Evolutionary conservation across 2,113 vertebrate species (phyloP), one percentile per base, ranked within the genome.

Genomic region (Brevimyrus niger): DNA sequence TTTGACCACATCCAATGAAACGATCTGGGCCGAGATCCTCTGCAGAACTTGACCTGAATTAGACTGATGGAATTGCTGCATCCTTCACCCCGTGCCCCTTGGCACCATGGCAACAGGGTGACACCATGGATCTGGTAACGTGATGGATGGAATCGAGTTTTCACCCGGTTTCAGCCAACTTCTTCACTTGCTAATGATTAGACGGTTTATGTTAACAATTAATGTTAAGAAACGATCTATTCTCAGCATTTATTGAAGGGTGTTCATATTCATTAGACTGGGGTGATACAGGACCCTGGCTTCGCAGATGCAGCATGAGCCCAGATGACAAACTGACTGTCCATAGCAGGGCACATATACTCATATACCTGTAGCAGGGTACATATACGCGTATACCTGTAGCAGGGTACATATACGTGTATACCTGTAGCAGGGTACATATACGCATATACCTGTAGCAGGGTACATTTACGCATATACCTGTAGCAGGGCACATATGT

Each of bases 71-170:
- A 89, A 31, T 82, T 42, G 55, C 65, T 53, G 86, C 55, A 50
- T 92, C 87, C 10, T 7, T 89, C 50, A 65, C n/a, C 48, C 85
- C 83, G 87, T 88, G 87, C 89, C 82, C 82, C 84, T 86, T 55
- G 87, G 88, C 87, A 61, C 87, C 38, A 87, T 87, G 53, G 53
- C 38, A 44, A 87, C 86, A 23, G 21, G 38, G 86, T 46, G 23
- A 55, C 55, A 55, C 85, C 50, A 53, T 44, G 38, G 38, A 55
- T 61, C 86, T 35, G 21, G 86, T 61, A 58, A 27, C 47, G 42
- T 58, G 55, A 46, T 44, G 51, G 11, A 21, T 2, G 42, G 31
- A 51, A 58, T 53, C n/a, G 2, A 46, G 19, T 48, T 35, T 46
- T 58, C 11, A 27, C 44, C 31, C n/a, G 6, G 4, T 82, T 73